Evolutionary conservation across 2,888 invertebrate species (phyloP), one percentile per base, ranked within the genome.

Genomic region (Dromius quadrimaculatus): DNA sequence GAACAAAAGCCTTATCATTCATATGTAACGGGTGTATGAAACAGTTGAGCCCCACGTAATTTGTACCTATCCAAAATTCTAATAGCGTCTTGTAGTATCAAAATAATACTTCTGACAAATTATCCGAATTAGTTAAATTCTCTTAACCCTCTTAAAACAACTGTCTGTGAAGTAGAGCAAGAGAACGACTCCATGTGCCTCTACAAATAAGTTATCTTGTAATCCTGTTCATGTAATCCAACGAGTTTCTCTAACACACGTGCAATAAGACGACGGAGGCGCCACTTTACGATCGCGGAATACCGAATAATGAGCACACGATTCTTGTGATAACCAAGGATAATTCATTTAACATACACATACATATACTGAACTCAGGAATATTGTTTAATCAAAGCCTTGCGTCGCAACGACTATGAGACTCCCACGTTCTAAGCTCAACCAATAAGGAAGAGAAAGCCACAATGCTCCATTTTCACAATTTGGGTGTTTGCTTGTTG

Each of bases 101-200:
- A 36, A 59, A 59, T 59, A 59, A 59, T 36, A 59, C 34, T 36
- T 36, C 19, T 59, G 59, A 36, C 34, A 36, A 59, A 59, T 59
- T 36, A 59, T 59, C 36, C 59, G 59, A 59, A 59, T 59, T 59
- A 59, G 59, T 59, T 59, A 59, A 59, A 59, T 59, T 59, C 59
- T 59, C 59, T 34, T 59, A 59, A 59, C 59, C 59, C 59, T 59
- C 59, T 59, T 59, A 36, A 36, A 19, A 34, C 34, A 36, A 59
- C 34, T 36, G 59, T 59, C 59, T 59, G 59, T 59, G 59, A 59
- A 36, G 59, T n/a, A n/a, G n/a, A n/a, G n/a, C n/a, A n/a, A n/a
- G n/a, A n/a, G n/a, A 36, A 59, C 36, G 36, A 23, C 36, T 28
- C 28, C n/a, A n/a, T n/a, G n/a, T n/a, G n/a, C 50, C 50, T 54